Evolutionary conservation across 2,797 vertebrate genomes (phyloP).

Genomic region (Pristis pectinata): DNA sequence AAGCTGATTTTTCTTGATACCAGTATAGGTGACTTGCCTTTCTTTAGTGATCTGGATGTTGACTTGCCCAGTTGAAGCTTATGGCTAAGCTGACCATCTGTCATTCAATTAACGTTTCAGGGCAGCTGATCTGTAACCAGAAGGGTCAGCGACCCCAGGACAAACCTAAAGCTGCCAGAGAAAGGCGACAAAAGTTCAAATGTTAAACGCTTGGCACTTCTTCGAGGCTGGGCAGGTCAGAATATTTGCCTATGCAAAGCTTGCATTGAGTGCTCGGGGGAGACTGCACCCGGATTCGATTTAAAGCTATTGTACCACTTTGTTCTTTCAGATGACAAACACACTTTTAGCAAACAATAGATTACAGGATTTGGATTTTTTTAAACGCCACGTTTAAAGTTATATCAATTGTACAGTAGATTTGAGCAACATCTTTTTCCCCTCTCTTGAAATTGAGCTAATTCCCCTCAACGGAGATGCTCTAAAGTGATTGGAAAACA

Average conservation of each 20-base stretch:
- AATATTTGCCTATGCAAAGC: slow-evolving; percentile 34
- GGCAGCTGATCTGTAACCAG: slow-evolving; percentile 64
- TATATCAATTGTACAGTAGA: not conserved
- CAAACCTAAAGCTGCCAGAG: slow-evolving; percentile 62
- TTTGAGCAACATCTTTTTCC: not conserved
- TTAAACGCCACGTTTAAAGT: not conserved
- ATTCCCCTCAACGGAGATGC: not conserved
- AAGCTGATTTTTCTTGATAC: not conserved
- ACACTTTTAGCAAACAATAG: not conserved
- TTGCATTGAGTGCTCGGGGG: not conserved
- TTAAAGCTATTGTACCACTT: not conserved
- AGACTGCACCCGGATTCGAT: not conserved
- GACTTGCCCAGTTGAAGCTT: slow-evolving; percentile 46
- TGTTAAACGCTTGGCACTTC: slow-evolving; percentile 62
- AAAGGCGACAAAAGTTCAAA: slow-evolving; percentile 62
- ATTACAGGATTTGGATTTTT: not conserved
- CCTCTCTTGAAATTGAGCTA: not conserved
- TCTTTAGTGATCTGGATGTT: not conserved
- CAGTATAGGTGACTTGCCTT: not conserved
- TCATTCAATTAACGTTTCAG: slow-evolving; percentile 69
- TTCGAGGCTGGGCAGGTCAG: slow-evolving; percentile 4
- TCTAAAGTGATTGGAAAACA: not conserved
- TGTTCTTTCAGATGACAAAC: not conserved
- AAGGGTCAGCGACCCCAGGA: slow-evolving; percentile 67
- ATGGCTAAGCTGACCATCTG: slow-evolving; percentile 71